A percentile compares a stretch with the other conserved stretches of the same genome.
Evolutionary conservation across 1,140 invertebrate genomes (phyloP).

Genomic region (Atopsyche davidsoni): DNA sequence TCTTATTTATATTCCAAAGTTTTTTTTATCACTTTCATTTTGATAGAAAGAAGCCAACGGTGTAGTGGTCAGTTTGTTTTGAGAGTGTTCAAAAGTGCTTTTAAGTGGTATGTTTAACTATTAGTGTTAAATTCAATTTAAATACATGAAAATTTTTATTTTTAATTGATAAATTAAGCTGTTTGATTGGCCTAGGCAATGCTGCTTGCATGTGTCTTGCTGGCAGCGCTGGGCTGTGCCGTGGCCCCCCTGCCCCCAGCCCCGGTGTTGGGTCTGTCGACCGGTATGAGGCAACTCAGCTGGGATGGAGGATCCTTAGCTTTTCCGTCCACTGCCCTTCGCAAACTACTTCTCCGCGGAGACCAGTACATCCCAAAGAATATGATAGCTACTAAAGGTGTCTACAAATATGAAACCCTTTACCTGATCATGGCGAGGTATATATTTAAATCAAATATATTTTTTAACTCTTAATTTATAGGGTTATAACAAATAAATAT

Average conservation of each 20-base stretch:
- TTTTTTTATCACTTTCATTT: no score
- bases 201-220: not conserved
- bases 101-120: not conserved
- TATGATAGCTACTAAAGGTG: conserved; percentile 52
- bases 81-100: no score
- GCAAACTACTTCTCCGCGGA: conserved; percentile 37
- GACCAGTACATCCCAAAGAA: conserved; percentile 53
- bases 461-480: not conserved
- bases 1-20: no score
- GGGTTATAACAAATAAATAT: not conserved
- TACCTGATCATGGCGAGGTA: conserved; percentile 35
- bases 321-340: conserved; percentile 8
- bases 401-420: conserved; percentile 49
- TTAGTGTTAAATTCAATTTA: not conserved
- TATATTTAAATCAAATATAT: not conserved
- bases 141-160: not conserved
- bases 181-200: no score
- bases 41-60: no score
- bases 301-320: conserved; percentile 21
- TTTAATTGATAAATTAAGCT: not conserved
- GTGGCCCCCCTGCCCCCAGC: not conserved
- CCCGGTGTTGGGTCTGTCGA: not conserved
- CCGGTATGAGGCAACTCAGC: not conserved
- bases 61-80: no score
- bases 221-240: not conserved